These are phyloP conservation scores for Pristionchus japonicus DNA, from an alignment of 2,888 invertebrate species.

Conservation along the genomic window DNA sequence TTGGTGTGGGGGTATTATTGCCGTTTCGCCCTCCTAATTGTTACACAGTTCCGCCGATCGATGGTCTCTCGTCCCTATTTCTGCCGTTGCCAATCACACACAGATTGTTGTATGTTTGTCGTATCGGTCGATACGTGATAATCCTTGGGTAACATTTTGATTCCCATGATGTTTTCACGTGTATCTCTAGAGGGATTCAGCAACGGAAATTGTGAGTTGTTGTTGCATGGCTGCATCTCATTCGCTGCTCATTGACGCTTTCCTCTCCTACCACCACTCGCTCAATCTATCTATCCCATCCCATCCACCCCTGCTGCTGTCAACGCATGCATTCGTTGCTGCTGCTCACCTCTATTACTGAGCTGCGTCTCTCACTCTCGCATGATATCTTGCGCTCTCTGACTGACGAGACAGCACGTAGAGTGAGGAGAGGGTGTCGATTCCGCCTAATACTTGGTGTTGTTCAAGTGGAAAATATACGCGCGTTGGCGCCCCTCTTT, in stretches of 20 bases:
- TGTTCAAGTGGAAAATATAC: slow-evolving; percentile 24
- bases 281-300: neutral
- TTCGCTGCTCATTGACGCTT: neutral
- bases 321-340: neutral
- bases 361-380: too few species aligned
- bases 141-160: neutral
- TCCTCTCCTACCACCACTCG: neutral
- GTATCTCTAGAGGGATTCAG: neutral
- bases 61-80: neutral
- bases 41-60: neutral
- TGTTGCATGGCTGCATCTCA: neutral
- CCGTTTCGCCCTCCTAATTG: neutral
- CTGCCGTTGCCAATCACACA: neutral
- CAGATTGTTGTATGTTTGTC: neutral
- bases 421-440: too few species aligned
- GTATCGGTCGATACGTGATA: neutral
- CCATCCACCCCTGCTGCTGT: neutral
- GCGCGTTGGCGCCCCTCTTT: neutral
- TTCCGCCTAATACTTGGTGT: neutral
- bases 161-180: neutral
- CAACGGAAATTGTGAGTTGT: neutral
- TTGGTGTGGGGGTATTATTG: too few species aligned
- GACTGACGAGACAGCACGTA: too few species aligned
- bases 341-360: neutral
- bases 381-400: too few species aligned